Evolutionary conservation across 2,797 vertebrate genomes (phyloP), one percentile per base, ranked within the genome.

Genomic region (Xenopus petersii): DNA sequence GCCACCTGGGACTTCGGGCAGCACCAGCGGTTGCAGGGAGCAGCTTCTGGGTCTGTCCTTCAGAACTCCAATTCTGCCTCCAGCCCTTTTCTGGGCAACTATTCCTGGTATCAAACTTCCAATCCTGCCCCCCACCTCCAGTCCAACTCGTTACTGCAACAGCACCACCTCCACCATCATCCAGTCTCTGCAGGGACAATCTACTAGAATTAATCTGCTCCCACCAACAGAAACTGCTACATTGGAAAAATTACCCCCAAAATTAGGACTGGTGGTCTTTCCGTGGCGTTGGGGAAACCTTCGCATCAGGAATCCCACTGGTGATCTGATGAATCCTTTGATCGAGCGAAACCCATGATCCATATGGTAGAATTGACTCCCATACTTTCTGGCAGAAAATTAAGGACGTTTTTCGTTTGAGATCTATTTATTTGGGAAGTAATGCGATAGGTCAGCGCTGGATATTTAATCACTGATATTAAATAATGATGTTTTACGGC

Each of bases 101-200:
- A 98, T 85, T 93, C 95, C 67, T 98, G 97, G 97, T 98, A 96
- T 81, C 93, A 94, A 46, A 87, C 90, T 54, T 92, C 95, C 76
- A 93, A 89, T 86, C 90, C 93, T 70, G 77, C 89, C 0, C 77
- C 92, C 56, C 94, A 95, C 86, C 88, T 97, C 79, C 85, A 93
- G 48, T 80, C 88, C 15, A 88, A 86, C 36, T 90, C 95, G 10
- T 85, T 95, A 59, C 92, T 93, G 74, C 81, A 94, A 33, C 94
- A 93, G 80, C 93, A 94, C 81, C 93, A 95, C 73, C 87, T 88
- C 6, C 85, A 82, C 9, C 89, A 89, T 59, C 92, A 94, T 79
- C 90, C 91, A 26, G 88, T 97, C 83, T 94, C 91, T 85, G 91
- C 94, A 24, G 95, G 94, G 84, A 93, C 94, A 61, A 95, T 96